Evolutionary conservation across 1,140 invertebrate genomes (phyloP), one percentile per base, ranked within the genome.

Genomic region (Brachionus asplanchnoidis): DNA sequence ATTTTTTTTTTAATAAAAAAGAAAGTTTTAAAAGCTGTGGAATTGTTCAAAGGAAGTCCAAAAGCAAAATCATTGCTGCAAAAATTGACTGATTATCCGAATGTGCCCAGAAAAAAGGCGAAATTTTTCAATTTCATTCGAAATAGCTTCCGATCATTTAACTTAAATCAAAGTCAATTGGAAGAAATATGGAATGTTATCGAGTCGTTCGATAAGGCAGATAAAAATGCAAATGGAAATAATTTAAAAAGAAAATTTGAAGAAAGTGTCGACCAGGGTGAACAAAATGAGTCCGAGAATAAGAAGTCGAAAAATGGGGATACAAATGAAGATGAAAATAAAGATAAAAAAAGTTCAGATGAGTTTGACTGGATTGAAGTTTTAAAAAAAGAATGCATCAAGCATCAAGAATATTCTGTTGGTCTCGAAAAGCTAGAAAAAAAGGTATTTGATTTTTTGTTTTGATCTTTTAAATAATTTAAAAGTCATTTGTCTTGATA

Each of bases 81-180:
- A 85, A 91, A 90, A 14, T 92, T 97, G 44, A 92, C 92, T 40
- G 92, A 92, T 70, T 92, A 93, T 87, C 92, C 93, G 66, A 98
- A 97, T 88, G 94, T 97, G 86, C 96, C 96, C n/a, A 91, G 95
- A 50, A 97, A 97, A 88, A 94, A 95, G 88, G 89, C 91, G 0
- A 97, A 96, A 88, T 98, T 97, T 90, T 90, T 65, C 20, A 82
- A 82, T n/a, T 82, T 82, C 32, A 44, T 82, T 23, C 26, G 79
- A 36, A 82, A 82, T 28, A 82, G 79, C 44, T 82, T 82, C 44
- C 14, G 79, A 12, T 82, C 79, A 8, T 66, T 42, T 65, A 60
- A 68, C 20, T 2, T 82, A n/a, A 82, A 17, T 40, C 53, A 82
- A 14, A 40, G n/a, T 28, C 79, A 82, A 68, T 44, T 82, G 20